A percentile compares a stretch with the other conserved stretches of the same genome.
These are phyloP conservation scores for Proisotoma minuta DNA, from an alignment of 2,888 invertebrate species.

Conservation along the genomic window DNA sequence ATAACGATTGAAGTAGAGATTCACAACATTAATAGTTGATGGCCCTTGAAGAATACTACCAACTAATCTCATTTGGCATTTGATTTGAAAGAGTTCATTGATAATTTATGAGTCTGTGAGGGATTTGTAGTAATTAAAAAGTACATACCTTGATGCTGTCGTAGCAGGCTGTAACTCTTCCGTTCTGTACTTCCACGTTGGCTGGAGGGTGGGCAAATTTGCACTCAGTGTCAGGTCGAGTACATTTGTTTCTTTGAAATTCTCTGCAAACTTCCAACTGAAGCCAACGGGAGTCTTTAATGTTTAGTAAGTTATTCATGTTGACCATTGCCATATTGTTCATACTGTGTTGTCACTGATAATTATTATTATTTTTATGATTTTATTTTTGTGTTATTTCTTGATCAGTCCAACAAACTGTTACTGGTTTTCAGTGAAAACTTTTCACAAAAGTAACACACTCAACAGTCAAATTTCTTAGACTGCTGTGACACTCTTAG, in stretches of 20 bases:
- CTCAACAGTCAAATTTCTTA: slow-evolving; percentile 6
- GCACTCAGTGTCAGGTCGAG: slow-evolving; percentile 98
- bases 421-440: background rate
- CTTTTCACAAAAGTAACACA: slow-evolving; percentile 9
- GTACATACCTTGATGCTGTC: slow-evolving; percentile 98
- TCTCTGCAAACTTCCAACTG: slow-evolving; percentile 99
- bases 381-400: slow-evolving; percentile 11
- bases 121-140: slow-evolving; percentile 5
- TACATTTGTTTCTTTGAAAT: slow-evolving; percentile 99
- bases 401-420: background rate
- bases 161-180: slow-evolving; percentile 99
- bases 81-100: background rate
- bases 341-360: too few relatives aligned
- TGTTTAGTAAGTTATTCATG: slow-evolving; percentile 94
- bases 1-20: background rate
- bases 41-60: background rate
- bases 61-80: background rate
- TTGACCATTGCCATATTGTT: slow-evolving; percentile 79
- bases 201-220: slow-evolving; percentile 99
- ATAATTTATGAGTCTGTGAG: slow-evolving; percentile 1
- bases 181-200: slow-evolving; percentile 99
- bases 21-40: slow-evolving; percentile 1
- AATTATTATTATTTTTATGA: too few relatives aligned
- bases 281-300: slow-evolving; percentile 99
- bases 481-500: background rate